Conservation (phyloP, 2,888 invertebrate species). For the Leptopilina myrica region DNA sequence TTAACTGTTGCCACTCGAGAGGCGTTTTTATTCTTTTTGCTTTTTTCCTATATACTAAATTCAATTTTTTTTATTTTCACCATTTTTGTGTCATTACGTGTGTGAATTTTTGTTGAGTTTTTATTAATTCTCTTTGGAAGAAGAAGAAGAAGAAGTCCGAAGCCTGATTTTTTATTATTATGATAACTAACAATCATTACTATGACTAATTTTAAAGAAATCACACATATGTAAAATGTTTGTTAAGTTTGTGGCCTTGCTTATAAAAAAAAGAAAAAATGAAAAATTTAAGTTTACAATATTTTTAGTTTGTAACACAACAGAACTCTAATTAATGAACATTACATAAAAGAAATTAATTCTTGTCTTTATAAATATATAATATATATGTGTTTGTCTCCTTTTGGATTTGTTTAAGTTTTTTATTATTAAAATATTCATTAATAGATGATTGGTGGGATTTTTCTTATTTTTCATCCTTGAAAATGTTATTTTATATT, state of each 20-base stretch:
- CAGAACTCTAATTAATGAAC: slow-evolving; percentile 72
- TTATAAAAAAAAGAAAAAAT: slow-evolving; percentile 62
- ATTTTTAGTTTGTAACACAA: slow-evolving; percentile 75
- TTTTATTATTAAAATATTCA: background rate
- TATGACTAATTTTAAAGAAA: slow-evolving; percentile 56
- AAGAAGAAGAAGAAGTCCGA: slow-evolving; percentile 21
- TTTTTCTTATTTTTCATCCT: too few relatives aligned
- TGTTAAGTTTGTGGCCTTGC: slow-evolving; percentile 77
- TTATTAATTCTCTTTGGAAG: background rate
- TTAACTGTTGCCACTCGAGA: slow-evolving; percentile 9
- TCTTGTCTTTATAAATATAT: slow-evolving; percentile 30
- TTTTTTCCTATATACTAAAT: background rate
- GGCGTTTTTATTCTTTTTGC: background rate
- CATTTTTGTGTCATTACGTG: background rate
- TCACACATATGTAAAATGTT: slow-evolving; percentile 72
- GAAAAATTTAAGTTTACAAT: slow-evolving; percentile 67
- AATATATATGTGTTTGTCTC: slow-evolving; percentile 29
- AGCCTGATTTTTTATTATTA: slow-evolving; percentile 53
- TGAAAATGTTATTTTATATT: too few relatives aligned
- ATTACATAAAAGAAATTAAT: slow-evolving; percentile 58
- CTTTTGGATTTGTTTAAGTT: slow-evolving; percentile 6
- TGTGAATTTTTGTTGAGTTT: background rate
- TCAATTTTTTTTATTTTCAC: slow-evolving; percentile 7
- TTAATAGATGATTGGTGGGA: too few relatives aligned
- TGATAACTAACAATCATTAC: slow-evolving; percentile 63